A percentile compares a stretch with the other conserved stretches of the same genome.
Conservation (phyloP, 2,797 vertebrate genomes). For the Macroramphosus scolopax region DNA sequence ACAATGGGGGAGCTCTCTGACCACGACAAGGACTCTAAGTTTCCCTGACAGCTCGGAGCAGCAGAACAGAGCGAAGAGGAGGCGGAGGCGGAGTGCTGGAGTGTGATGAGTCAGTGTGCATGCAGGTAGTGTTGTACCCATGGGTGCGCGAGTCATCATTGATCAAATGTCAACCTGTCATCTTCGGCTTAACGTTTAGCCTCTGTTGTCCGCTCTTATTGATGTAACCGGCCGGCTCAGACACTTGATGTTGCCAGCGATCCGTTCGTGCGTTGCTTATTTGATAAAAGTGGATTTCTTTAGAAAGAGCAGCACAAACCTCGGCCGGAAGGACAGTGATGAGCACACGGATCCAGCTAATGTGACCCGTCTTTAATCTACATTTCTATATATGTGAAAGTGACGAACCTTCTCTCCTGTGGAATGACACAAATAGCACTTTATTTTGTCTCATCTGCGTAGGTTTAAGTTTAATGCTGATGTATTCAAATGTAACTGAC, state of each 20-base stretch:
- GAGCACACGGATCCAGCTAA: too few species aligned
- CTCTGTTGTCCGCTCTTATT: conserved; percentile 28
- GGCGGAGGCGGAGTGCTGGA: conserved; percentile 27
- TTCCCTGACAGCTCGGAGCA: conserved; percentile 27
- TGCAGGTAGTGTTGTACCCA: conserved; percentile 49
- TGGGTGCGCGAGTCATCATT: conserved; percentile 45
- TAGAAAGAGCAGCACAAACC: too few species aligned
- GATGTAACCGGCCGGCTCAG: conserved; percentile 36
- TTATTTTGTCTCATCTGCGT: conserved; percentile 37
- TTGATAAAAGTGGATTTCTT: too few species aligned
- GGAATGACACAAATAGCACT: conserved; percentile 38
- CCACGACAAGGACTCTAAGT: conserved; percentile 16
- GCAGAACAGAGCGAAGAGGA: conserved; percentile 8
- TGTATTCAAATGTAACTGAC: too few species aligned
- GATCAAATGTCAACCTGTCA: conserved; percentile 62
- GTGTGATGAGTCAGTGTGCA: conserved; percentile 47
- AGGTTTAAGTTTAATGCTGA: too few species aligned
- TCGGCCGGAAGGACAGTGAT: too few species aligned
- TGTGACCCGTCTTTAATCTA: too few species aligned
- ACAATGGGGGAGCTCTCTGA: conserved; percentile 22
- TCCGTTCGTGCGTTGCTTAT: too few species aligned
- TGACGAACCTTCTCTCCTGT: conserved; percentile 26
- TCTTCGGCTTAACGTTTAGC: conserved; percentile 24
- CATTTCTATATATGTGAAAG: conserved; percentile 28
- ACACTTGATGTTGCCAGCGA: conserved; percentile 18